Base-by-base conservation (phyloP, 1,140 invertebrate species). In the Vollenhovia emeryi region DNA sequence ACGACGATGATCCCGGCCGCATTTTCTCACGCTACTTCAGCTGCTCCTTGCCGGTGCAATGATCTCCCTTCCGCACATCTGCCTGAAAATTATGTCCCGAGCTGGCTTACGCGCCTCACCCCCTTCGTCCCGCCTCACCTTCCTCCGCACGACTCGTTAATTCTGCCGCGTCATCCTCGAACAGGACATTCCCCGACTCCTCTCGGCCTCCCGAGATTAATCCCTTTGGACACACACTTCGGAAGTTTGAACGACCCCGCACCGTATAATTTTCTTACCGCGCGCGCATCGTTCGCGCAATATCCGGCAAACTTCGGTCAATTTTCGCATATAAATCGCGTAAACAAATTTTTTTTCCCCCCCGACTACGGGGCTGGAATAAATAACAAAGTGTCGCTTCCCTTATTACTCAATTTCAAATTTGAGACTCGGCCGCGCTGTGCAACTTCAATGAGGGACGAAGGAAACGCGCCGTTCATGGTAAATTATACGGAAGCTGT, bases 11-110 rank as follows among this genome's bases (percentile, higher is more conserved):
- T 75, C 84, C n/a, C 75, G 76, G 80, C 69, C 82, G 88, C 88
- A 88, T 91, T 91, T 92, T 92, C 92, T 92, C 92, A 92, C 92
- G 92, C 91, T 92, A 90, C 89, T 90, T 90, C 89, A 90, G 88
- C 89, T 90, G 89, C 89, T 87, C 52, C 82, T 90, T 89, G 71
- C 71, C 89, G 82, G 85, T 87, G 89, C 89, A 85, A 85, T 76
- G 85, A 89, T 90, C 88, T 87, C 86, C 84, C 89, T 85, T 76
- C 75, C 84, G 78, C 68, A 90, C 89, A 90, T 90, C 89, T 90
- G 89, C 86, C 89, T 84, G 85, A 86, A 90, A 90, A 90, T 90
- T 90, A 86, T 83, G 71, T 89, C 74, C 78, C 88, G 68, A 55
- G 55, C 50, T 30, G 60, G 55, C 68, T 66, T 84, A 40, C 59